Conservation (phyloP, 2,888 invertebrate species). For the Spodoptera littoralis region DNA sequence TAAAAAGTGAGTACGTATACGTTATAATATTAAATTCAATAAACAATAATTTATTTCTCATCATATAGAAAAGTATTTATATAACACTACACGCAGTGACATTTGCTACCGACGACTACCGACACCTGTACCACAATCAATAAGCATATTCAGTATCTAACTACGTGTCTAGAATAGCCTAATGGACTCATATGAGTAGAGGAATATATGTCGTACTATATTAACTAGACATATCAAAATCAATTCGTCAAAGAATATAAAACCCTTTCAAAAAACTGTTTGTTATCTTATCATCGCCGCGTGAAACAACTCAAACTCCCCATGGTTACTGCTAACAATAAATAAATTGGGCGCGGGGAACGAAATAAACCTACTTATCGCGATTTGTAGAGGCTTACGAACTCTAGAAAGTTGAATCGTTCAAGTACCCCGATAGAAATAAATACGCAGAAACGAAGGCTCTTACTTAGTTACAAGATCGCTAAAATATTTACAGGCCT, state of each 20-base stretch:
- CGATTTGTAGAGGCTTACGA: slow-evolving; percentile 42
- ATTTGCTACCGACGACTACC: too few relatives aligned
- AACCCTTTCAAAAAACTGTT: slow-evolving; percentile 8
- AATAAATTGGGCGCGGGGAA: slow-evolving; percentile 33
- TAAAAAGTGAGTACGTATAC: too few relatives aligned
- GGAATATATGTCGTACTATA: not conserved
- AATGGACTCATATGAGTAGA: too few relatives aligned
- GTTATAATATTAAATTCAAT: too few relatives aligned
- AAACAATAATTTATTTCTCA: too few relatives aligned
- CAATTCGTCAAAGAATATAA: slow-evolving; percentile 20
- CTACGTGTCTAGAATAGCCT: slow-evolving; percentile 14
- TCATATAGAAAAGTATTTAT: too few relatives aligned
- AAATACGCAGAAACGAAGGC: not conserved
- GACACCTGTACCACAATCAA: too few relatives aligned
- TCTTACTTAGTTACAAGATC: not conserved
- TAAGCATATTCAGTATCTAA: too few relatives aligned
- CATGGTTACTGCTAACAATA: slow-evolving; percentile 32
- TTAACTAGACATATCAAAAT: slow-evolving; percentile 17
- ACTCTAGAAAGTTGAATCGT: slow-evolving; percentile 19
- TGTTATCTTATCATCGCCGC: slow-evolving; percentile 34
- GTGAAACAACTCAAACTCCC: slow-evolving; percentile 35
- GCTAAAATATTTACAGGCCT: not conserved
- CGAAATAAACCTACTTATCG: slow-evolving; percentile 38
- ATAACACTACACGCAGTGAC: too few relatives aligned
- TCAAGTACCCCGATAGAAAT: slow-evolving; percentile 4